phyloP scores from a whole-genome alignment of 2,113 vertebrate species.

The Embiotoca jacksoni region DNA sequence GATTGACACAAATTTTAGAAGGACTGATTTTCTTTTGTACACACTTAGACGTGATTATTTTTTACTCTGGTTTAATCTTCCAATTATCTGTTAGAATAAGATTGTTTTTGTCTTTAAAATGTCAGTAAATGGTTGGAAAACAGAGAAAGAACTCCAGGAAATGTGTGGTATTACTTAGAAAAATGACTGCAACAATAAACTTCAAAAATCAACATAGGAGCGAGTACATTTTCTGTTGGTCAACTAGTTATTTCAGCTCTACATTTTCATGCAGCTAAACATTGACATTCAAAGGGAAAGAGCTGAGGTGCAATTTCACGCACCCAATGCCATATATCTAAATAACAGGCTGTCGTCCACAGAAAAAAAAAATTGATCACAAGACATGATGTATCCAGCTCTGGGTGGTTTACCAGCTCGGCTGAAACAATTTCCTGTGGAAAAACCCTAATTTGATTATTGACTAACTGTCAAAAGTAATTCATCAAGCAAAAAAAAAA shows the following conservation, averaged over 20 bases:
- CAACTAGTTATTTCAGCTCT: neutral
- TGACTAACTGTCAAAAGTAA: conserved; percentile 8
- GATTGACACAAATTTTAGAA: neutral
- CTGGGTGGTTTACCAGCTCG: neutral
- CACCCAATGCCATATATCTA: neutral
- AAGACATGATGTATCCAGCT: conserved; percentile 6
- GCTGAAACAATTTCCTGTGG: conserved; percentile 19
- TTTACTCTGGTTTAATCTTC: neutral
- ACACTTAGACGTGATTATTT: neutral
- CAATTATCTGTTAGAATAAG: neutral
- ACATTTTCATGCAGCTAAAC: neutral
- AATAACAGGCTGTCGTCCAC: neutral
- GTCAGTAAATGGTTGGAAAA: neutral
- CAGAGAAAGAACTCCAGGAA: too few species aligned
- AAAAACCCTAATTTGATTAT: conserved; percentile 22
- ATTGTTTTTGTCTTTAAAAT: neutral
- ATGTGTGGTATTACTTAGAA: too few species aligned
- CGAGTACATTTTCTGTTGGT: neutral
- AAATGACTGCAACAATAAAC: too few species aligned
- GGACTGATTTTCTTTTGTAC: too few species aligned
- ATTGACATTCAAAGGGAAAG: neutral
- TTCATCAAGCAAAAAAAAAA: conserved; percentile 1
- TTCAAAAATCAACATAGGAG: neutral
- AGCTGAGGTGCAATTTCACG: neutral
- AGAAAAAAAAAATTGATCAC: conserved; percentile 8